These are phyloP conservation scores for Scaptomyza polygonia DNA, from an alignment of 2,888 invertebrate species.

Conservation along the genomic window DNA sequence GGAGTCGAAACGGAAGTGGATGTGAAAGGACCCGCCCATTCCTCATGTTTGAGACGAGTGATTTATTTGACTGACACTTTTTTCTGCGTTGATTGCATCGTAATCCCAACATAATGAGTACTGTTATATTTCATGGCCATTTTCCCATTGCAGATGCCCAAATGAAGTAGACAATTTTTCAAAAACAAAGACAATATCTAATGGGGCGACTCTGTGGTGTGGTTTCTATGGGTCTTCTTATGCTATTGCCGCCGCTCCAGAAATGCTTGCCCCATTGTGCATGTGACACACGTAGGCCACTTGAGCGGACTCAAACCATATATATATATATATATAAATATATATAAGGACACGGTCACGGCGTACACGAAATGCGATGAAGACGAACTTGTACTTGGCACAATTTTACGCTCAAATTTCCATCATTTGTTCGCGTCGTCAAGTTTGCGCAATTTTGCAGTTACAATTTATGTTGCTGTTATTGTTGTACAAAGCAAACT, in stretches of 20 bases:
- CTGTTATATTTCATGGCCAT: conserved; percentile 80
- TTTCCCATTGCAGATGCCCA: conserved; percentile 58
- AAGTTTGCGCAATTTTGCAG: conserved; percentile 36
- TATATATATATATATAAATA: no score
- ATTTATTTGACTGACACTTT: conserved; percentile 82
- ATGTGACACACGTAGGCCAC: conserved; percentile 76
- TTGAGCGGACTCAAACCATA: conserved; percentile 36
- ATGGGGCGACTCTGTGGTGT: conserved; percentile 19
- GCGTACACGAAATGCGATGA: not conserved
- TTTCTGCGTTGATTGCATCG: conserved; percentile 82
- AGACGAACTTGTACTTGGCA: conserved; percentile 17
- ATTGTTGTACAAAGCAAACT: conserved; percentile 11
- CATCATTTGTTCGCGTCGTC: conserved; percentile 68
- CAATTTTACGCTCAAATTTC: conserved; percentile 61
- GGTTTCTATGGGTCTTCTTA: not conserved
- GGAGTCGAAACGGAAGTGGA: not conserved
- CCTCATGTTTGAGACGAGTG: conserved; percentile 73
- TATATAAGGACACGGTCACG: conserved; percentile 37
- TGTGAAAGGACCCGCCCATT: conserved; percentile 25
- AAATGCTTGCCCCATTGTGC: conserved; percentile 57
- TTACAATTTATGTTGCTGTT: conserved; percentile 6
- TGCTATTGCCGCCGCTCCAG: not conserved
- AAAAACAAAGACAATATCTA: conserved; percentile 71
- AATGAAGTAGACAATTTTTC: conserved; percentile 80
- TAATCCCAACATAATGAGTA: conserved; percentile 82